These are phyloP conservation scores for Brachionus rotundiformis DNA, from an alignment of 1,140 invertebrate species.

Conservation along the genomic window DNA sequence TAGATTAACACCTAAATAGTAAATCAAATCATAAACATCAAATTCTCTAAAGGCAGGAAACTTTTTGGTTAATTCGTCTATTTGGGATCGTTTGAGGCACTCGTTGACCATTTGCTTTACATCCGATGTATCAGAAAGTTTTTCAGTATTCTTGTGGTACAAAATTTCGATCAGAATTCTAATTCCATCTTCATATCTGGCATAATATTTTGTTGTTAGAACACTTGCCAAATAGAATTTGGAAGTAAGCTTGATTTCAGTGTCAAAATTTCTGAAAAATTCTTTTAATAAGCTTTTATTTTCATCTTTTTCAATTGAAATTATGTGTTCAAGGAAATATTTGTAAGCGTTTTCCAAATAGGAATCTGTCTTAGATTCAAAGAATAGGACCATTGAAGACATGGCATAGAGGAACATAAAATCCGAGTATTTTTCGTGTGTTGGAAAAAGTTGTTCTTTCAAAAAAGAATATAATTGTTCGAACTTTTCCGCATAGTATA, in stretches of 20 bases:
- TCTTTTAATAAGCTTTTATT: neutral
- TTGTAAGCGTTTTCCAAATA: neutral
- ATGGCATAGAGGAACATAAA: constrained; percentile 26
- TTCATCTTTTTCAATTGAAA: neutral
- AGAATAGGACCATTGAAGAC: neutral
- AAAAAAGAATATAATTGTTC: constrained; percentile 17
- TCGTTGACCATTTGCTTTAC: constrained; percentile 3
- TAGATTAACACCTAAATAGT: constrained; percentile 27
- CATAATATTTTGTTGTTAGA: constrained; percentile 14
- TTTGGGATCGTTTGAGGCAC: neutral
- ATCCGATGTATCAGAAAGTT: neutral
- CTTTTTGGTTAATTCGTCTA: neutral
- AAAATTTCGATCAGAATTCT: constrained; percentile 18
- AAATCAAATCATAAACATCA: constrained; percentile 29
- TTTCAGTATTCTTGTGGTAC: neutral
- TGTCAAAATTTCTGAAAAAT: neutral
- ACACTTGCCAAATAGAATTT: constrained; percentile 26
- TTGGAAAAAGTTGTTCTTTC: neutral
- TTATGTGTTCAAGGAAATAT: neutral
- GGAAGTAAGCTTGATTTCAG: neutral
- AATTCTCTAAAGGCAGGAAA: constrained; percentile 33
- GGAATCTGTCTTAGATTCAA: neutral
- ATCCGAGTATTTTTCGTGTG: neutral
- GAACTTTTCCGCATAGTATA: constrained; percentile 2
- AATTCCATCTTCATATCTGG: constrained; percentile 26